A percentile compares a stretch with the other conserved stretches of the same genome.
Conservation (phyloP, 1,140 invertebrate species). For the Potamilus streckersoni region DNA sequence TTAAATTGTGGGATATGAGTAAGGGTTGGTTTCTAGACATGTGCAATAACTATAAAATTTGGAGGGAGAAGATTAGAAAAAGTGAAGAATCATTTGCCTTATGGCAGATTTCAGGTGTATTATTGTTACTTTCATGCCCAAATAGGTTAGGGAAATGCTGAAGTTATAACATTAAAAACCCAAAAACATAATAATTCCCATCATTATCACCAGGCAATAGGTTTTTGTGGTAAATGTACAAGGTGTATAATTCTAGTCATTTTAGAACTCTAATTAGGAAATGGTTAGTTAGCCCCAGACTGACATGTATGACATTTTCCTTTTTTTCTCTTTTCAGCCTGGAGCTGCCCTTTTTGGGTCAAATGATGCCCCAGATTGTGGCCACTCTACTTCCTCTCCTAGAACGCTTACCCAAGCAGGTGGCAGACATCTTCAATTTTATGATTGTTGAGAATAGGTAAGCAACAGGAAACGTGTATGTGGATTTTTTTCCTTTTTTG, state of each 20-base stretch:
- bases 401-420: conserved; percentile 75
- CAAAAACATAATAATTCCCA: too few species aligned
- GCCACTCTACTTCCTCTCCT: conserved; percentile 83
- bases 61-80: too few species aligned
- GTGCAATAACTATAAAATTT: too few species aligned
- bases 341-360: conserved; percentile 79
- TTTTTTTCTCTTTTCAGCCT: conserved; percentile 72
- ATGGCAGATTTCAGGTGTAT: too few species aligned
- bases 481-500: not conserved
- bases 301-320: not conserved
- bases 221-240: not conserved
- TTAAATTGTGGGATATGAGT: too few species aligned
- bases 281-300: not conserved
- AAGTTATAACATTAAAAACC: too few species aligned
- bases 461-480: not conserved
- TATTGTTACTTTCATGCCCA: too few species aligned
- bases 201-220: too few species aligned
- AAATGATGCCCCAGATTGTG: conserved; percentile 84
- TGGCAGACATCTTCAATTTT: conserved; percentile 83
- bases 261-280: not conserved
- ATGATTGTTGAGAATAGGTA: conserved; percentile 81
- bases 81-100: too few species aligned
- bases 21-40: too few species aligned
- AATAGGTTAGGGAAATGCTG: too few species aligned
- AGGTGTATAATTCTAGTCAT: not conserved